Conservation (phyloP, 2,113 vertebrate genomes). For the Microtus montanus region DNA sequence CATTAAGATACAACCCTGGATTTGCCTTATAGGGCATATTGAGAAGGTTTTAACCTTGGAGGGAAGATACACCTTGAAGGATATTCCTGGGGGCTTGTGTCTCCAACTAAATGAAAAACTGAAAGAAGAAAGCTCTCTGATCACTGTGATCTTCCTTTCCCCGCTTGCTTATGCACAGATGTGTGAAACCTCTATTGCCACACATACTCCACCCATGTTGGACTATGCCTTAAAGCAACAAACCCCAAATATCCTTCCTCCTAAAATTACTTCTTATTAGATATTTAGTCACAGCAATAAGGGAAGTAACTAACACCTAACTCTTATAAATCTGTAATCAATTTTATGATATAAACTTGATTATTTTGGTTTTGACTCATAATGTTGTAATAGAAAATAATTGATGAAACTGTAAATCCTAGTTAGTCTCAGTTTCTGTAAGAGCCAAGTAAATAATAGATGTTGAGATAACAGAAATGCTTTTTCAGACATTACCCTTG, state of each 20-base stretch:
- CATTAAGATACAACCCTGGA: not conserved
- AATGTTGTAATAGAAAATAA: not conserved
- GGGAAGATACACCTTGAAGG: not conserved
- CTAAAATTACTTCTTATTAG: not conserved
- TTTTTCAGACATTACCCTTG: not conserved
- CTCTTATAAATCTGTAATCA: not conserved
- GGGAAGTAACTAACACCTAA: not conserved
- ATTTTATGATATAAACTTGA: not conserved
- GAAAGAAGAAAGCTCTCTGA: not conserved
- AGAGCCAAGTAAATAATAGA: not conserved
- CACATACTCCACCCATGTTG: not conserved
- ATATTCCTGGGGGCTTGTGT: not conserved
- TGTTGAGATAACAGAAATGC: not conserved
- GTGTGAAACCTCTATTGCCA: not conserved
- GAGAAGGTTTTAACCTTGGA: not conserved
- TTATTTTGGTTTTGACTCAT: not conserved
- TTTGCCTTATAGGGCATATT: not conserved
- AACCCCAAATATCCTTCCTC: not conserved
- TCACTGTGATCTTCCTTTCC: not conserved
- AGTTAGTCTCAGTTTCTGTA: not conserved
- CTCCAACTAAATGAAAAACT: not conserved
- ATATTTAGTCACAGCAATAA: not conserved
- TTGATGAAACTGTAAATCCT: not conserved
- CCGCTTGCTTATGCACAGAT: not conserved
- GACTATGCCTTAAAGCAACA: not conserved